These are phyloP conservation scores for Plecotus auritus DNA, from an alignment of 2,113 vertebrate genomes.

Conservation along the genomic window DNA sequence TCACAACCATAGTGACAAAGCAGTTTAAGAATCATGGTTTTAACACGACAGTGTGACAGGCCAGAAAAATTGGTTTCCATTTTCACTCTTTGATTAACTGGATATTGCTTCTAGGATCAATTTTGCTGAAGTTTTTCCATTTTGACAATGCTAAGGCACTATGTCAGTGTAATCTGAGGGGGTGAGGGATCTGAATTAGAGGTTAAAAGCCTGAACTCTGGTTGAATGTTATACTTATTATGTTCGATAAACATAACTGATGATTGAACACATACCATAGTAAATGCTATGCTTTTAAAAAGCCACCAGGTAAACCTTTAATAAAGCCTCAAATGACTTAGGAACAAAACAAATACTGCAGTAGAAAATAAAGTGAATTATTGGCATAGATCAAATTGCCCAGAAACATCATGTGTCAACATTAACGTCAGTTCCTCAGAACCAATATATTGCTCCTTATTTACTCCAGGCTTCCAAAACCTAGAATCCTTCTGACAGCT, in stretches of 20 bases:
- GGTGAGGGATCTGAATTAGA: not conserved
- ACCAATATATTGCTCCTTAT: not conserved
- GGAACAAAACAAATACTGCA: not conserved
- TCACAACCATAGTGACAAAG: not conserved
- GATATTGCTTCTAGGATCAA: not conserved
- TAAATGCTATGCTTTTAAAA: conserved; percentile 3
- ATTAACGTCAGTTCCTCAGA: not conserved
- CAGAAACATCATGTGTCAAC: conserved; percentile 28
- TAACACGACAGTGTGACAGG: not conserved
- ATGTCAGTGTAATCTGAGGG: not conserved
- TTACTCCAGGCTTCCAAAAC: not conserved
- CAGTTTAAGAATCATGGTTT: not conserved
- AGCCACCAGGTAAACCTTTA: conserved; percentile 19
- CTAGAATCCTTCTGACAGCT: not conserved
- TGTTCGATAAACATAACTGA: not conserved
- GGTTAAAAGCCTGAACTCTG: not conserved
- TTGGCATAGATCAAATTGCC: not conserved
- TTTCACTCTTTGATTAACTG: not conserved
- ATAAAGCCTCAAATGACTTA: not conserved
- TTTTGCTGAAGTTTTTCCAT: not conserved
- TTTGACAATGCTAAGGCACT: not conserved
- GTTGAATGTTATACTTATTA: not conserved
- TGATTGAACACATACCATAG: not conserved
- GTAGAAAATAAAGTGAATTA: conserved; percentile 12
- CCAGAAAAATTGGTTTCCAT: not conserved